Base-by-base conservation (phyloP, 2,113 vertebrate genomes). In the Propithecus coquereli region DNA sequence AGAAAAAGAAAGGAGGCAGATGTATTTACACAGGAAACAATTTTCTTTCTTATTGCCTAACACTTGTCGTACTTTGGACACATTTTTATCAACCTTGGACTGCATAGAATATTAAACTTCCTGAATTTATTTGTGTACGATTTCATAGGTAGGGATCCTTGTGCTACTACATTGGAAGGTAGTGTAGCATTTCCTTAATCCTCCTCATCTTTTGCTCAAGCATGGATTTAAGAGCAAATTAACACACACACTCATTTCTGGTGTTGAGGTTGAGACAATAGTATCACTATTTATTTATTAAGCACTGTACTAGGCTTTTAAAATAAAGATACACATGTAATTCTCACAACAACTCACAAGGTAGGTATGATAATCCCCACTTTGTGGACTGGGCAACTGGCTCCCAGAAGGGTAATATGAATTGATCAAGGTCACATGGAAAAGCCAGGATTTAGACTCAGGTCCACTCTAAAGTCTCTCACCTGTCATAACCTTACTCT, bases 31-130 rank as follows among this genome's bases (percentile, higher is more conserved):
- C 9, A 54, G 91, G 32, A 94, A 94, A 10, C 52, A 73, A 34
- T 93, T 61, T 82, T 37, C 80, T 87, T 80, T 52, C 91, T 57
- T 76, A 83, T 65, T 52, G 34, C n/a, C 76, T 94, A 59, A 25
- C 1, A 57, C 83, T 92, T 82, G 85, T 71, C 91, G 88, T 27
- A 85, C 45, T 65, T 95, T 23, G n/a, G 93, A 93, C 76, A 94
- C 66, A 25, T 77, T 97, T 82, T 71, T 85, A 90, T 50, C 94
- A 77, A 94, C n/a, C 20, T 50, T 54, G 11, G 30, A 73, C 50
- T 57, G 37, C 23, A 65, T 0, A 77, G 93, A 66, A 86, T 73
- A 77, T 77, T 97, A 84, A 96, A 85, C 37, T 88, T 87, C n/a
- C 74, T 85, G 71, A 43, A 8, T 85, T 65, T 87, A 43, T 74